Evolutionary conservation across 2,888 invertebrate species (phyloP), one percentile per base, ranked within the genome.

Genomic region (Polyommatus iphigenia): DNA sequence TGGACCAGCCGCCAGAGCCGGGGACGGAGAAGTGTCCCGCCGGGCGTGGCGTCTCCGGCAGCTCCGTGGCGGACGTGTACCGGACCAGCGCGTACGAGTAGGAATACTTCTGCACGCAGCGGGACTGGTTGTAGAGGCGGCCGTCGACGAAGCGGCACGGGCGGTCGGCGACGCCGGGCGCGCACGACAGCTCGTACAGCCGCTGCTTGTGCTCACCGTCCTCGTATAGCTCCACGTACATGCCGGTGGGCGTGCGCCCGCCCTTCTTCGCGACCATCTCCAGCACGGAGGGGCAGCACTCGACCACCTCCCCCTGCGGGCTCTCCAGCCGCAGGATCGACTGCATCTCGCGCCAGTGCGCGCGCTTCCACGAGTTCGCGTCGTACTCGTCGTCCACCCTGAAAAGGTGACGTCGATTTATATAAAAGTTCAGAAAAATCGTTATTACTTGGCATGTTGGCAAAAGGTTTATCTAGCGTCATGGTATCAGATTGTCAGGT

Each of bases 71-170:
- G 81, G 91, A 85, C 79, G 88, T 94, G 85, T 96, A 96, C 83
- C 96, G 95, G 79, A 98, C 96, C 82, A 98, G 94, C 78, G 98
- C 98, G 91, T 98, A 98, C 4, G 97, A 96, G 87, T 96, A 98
- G 75, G 97, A 96, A 89, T 96, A 97, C 88, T 96, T 96, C 88
- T 98, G 98, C 75, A 97, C 96, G 91, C 98, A 98, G 84, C 95
- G 94, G n/a, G 97, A 97, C 81, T 95, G 95, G 84, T 95, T 95
- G 88, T 95, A 95, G 77, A 96, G 93, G 80, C 95, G 94, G n/a
- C 95, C 95, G 89, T 97, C 96, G 85, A 97, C 94, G 91, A 97
- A 97, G 0, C 93, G 94, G 87, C 98, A 98, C 3, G 97, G 97
- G 84, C 95, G 95, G 86, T 96, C 95, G 82, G 95, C 95, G 76